phyloP scores from a whole-genome alignment of 2,888 invertebrate species.

The Sericinus montela region DNA sequence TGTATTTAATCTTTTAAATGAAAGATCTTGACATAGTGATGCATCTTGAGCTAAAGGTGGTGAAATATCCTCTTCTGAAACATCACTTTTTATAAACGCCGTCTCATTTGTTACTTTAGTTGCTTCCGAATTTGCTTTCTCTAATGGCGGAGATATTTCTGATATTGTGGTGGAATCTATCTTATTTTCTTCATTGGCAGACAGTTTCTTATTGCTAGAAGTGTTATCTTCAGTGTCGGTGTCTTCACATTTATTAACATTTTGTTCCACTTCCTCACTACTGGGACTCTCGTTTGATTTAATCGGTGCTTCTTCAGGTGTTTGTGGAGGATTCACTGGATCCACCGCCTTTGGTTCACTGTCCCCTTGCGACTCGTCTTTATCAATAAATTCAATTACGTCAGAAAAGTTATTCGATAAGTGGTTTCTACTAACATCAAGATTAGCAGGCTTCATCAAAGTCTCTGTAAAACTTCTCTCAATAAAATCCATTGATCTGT shows the following conservation, averaged over 20 bases:
- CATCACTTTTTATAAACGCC: constrained; percentile 22
- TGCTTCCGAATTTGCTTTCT: constrained; percentile 33
- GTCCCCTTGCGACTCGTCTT: constrained; percentile 30
- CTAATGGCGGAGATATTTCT: constrained; percentile 52
- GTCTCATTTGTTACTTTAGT: constrained; percentile 8
- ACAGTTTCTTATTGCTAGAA: constrained; percentile 27
- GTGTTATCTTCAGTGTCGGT: constrained; percentile 22
- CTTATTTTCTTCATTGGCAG: constrained; percentile 35
- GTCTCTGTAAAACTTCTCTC: constrained; percentile 68
- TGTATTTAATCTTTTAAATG: constrained; percentile 23
- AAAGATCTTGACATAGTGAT: constrained; percentile 30
- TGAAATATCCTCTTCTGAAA: constrained; percentile 41
- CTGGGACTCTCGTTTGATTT: constrained; percentile 36
- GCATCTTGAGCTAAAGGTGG: constrained; percentile 51
- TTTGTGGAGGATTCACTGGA: constrained; percentile 22
- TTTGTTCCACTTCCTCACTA: constrained; percentile 20
- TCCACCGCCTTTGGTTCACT: constrained; percentile 19
- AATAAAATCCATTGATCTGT: constrained; percentile 78
- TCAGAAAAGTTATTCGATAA: constrained; percentile 23
- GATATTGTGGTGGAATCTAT: constrained; percentile 48
- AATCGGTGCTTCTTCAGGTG: constrained; percentile 26
- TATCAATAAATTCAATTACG: constrained; percentile 30
- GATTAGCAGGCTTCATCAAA: constrained; percentile 45
- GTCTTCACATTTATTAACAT: not conserved
- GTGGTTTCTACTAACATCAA: constrained; percentile 19